Conservation (phyloP, 2,797 vertebrate species). For the Phrynocephalus forsythii region DNA sequence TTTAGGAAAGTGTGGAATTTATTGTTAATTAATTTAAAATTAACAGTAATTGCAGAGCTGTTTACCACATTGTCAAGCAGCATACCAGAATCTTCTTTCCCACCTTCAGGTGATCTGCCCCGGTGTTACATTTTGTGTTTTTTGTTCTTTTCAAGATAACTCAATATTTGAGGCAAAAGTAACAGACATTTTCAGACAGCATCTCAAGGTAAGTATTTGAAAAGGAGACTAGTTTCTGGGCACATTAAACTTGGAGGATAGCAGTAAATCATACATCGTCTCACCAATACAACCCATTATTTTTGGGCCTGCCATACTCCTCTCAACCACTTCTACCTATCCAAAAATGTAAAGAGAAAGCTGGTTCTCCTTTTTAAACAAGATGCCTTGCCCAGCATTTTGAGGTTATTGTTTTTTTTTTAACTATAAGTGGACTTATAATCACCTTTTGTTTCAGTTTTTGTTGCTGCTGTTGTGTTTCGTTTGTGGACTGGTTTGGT, state of each 20-base stretch:
- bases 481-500: no score
- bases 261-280: no score
- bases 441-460: no score
- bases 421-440: no score
- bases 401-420: no score
- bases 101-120: background rate
- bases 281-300: no score
- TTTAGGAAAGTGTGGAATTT: background rate
- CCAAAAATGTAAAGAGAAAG: no score
- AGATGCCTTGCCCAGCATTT: no score
- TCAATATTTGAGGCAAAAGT: background rate
- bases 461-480: no score
- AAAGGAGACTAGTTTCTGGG: conserved; percentile 2
- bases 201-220: conserved; percentile 31
- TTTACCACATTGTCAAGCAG: conserved; percentile 18
- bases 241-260: conserved; percentile 1
- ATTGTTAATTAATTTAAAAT: conserved; percentile 41
- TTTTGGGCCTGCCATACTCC: no score
- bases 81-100: background rate
- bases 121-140: background rate
- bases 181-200: conserved; percentile 1
- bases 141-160: background rate
- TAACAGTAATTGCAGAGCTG: conserved; percentile 2
- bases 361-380: no score
- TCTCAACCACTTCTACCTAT: no score